phyloP scores from a whole-genome alignment of 2,888 invertebrate species.

The Elgonia sp. region DNA sequence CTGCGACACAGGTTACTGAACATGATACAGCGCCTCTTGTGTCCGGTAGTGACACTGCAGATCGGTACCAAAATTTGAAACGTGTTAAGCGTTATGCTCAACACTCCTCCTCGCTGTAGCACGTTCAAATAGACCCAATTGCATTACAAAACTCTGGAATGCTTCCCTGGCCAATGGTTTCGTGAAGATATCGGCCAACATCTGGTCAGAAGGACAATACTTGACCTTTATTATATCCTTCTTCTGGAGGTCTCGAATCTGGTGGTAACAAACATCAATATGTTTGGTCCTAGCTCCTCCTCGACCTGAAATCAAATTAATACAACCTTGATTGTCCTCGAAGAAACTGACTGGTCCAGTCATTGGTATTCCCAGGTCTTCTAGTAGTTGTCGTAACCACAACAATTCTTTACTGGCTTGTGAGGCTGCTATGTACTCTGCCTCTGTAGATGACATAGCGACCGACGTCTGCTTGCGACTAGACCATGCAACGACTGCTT shows the following conservation, averaged over 20 bases:
- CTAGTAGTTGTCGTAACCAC: background rate
- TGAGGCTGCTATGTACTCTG: slow-evolving; percentile 42
- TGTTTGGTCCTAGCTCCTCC: slow-evolving; percentile 48
- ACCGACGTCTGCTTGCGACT: slow-evolving; percentile 70
- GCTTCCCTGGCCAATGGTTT: slow-evolving; percentile 43
- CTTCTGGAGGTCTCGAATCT: slow-evolving; percentile 14
- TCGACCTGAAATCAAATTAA: slow-evolving; percentile 24
- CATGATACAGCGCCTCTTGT: too few species aligned
- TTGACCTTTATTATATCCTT: slow-evolving; percentile 22
- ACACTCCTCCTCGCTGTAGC: slow-evolving; percentile 6
- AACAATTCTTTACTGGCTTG: background rate
- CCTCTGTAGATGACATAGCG: slow-evolving; percentile 47
- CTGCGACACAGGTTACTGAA: too few species aligned
- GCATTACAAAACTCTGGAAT: slow-evolving; percentile 3
- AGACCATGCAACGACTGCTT: slow-evolving; percentile 61
- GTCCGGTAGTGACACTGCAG: too few species aligned
- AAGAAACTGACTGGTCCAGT: background rate
- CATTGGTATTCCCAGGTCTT: background rate
- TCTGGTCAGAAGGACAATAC: slow-evolving; percentile 41
- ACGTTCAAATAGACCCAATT: background rate
- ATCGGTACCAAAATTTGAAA: too few species aligned
- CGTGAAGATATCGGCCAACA: slow-evolving; percentile 53
- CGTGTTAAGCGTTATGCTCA: background rate
- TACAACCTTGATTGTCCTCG: slow-evolving; percentile 29
- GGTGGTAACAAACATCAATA: slow-evolving; percentile 50